Percentiles rank a stretch among this genome's conserved stretches.
Evolutionary conservation across 2,797 vertebrate genomes (phyloP).

Genomic region (Scomberomorus guttatus): DNA sequence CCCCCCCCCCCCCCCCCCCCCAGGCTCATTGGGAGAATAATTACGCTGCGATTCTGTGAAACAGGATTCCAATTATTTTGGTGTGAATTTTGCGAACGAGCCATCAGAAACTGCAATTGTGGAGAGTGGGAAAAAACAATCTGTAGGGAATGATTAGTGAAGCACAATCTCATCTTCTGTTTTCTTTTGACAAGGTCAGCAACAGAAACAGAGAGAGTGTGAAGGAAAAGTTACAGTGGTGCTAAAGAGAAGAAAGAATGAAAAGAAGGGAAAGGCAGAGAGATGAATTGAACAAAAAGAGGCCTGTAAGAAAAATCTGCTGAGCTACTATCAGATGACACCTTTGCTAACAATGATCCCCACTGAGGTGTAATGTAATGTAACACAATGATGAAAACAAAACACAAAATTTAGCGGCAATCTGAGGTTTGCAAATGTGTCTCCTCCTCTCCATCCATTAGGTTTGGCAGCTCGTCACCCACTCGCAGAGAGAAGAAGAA

Average conservation of each 20-base stretch:
- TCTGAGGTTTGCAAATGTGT: conserved; percentile 5
- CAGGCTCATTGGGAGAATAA: conserved; percentile 39
- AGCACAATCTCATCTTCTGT: conserved; percentile 8
- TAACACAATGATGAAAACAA: conserved; percentile 18
- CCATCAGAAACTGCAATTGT: conserved; percentile 29
- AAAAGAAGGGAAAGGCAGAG: conserved; percentile 9
- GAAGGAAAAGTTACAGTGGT: not conserved
- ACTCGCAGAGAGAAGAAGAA: conserved; percentile 96
- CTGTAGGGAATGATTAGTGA: conserved; percentile 31
- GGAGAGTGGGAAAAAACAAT: not conserved
- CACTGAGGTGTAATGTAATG: conserved; percentile 9
- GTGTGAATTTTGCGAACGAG: conserved; percentile 43
- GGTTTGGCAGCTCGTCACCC: conserved; percentile 93
- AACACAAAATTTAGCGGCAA: conserved; percentile 12
- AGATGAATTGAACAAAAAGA: conserved; percentile 29
- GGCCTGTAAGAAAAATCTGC: conserved; percentile 14
- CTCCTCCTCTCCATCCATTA: conserved; percentile 66
- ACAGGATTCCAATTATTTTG: conserved; percentile 49
- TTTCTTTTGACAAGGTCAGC: conserved; percentile 57
- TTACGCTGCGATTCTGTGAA: conserved; percentile 45
- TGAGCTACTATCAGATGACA: conserved; percentile 24
- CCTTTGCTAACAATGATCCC: conserved; percentile 25
- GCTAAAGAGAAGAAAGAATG: conserved; percentile 2
- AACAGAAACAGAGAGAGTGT: conserved; percentile 1
- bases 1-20: not conserved